Evolutionary conservation across 2,888 invertebrate genomes (phyloP).

Genomic region (Acrobasis suavella): DNA sequence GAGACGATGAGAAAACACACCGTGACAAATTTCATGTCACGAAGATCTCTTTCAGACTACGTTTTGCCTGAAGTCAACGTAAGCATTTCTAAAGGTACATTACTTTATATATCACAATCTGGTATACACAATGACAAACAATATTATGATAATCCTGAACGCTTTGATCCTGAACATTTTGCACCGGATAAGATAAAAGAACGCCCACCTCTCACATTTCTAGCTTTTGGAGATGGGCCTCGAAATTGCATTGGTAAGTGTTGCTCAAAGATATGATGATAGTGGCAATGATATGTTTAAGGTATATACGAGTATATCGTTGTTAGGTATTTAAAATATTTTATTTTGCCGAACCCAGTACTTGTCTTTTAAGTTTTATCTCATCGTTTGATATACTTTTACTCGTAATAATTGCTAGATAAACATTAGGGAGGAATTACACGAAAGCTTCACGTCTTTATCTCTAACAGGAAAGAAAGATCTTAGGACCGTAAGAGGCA

Average conservation of each 20-base stretch:
- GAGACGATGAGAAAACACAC: conserved; percentile 43
- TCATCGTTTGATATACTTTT: too few species aligned
- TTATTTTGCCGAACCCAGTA: neutral
- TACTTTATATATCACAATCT: conserved; percentile 31
- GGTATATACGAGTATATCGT: too few species aligned
- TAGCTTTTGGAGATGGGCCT: conserved; percentile 34
- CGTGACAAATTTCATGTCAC: conserved; percentile 31
- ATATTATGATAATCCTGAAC: conserved; percentile 30
- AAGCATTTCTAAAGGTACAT: conserved; percentile 40
- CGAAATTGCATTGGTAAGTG: conserved; percentile 32
- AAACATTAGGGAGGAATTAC: too few species aligned
- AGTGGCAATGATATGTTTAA: too few species aligned
- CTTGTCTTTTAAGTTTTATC: neutral
- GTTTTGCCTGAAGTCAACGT: conserved; percentile 36
- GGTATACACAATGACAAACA: conserved; percentile 28
- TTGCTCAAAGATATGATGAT: too few species aligned
- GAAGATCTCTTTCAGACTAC: conserved; percentile 30
- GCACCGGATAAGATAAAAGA: conserved; percentile 30
- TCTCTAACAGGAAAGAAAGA: too few species aligned
- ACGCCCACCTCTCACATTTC: conserved; percentile 27
- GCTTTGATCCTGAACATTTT: conserved; percentile 33
- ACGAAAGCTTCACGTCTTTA: too few species aligned
- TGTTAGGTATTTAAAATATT: too few species aligned
- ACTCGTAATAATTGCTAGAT: too few species aligned
- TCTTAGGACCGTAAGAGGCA: too few species aligned